Base-by-base conservation (phyloP, 2,888 invertebrate species). In the Drosophila emarginata region DNA sequence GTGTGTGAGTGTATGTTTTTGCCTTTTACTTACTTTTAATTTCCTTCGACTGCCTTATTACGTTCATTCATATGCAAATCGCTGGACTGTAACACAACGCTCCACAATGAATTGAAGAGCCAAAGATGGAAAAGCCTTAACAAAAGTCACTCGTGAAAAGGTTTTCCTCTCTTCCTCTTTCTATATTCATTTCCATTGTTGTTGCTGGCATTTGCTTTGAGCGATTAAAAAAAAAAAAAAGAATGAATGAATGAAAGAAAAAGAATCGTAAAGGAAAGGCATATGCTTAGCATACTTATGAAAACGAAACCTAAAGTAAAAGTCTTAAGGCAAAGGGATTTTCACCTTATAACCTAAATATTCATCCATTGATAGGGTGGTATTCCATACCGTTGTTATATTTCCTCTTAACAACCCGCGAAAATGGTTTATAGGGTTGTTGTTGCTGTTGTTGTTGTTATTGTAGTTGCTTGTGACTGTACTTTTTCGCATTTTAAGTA, bases 11-110 rank as follows among this genome's bases (percentile, higher is more conserved):
- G 50, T 36, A 37, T 67, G 54, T 69, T 60, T 59, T 14, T 52
- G 37, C 39, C 40, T 60, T 60, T 60, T 61, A 74, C 68, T 79
- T 78, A 82, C 88, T 80, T 86, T 83, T 87, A 79, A 85, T 86
- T 85, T 86, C 73, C 79, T 71, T 72, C 67, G 67, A 67, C 68
- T 72, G 82, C 78, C 87, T 83, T 84, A 87, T 83, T 81, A 80
- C 82, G 75, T 67, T 77, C 76, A 87, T 87, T 87, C 89, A 87
- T 88, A 87, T 87, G 86, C 88, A 85, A 87, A 87, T 87, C 78
- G 67, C 57, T 84, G 73, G 82, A 77, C 79, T 84, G 85, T 71
- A 72, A 80, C 72, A 74, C 75, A 80, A 80, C 50, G 69, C 53
- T 60, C 23, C 72, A 74, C 75, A 80, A 80, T 57, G 69, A 58